Conservation (phyloP, 2,797 vertebrate species). For the Crax fasciolata region DNA sequence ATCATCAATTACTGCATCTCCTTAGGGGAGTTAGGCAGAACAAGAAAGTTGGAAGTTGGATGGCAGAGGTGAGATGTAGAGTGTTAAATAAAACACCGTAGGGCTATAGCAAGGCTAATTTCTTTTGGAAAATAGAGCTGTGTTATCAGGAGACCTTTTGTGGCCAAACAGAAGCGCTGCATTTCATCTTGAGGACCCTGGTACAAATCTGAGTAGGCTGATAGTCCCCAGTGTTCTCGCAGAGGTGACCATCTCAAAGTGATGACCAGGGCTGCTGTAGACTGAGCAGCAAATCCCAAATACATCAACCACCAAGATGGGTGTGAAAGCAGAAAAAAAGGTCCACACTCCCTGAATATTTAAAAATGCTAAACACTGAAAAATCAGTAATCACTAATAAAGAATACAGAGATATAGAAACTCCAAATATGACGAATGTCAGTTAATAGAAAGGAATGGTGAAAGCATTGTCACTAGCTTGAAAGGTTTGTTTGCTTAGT, state of each 20-base stretch:
- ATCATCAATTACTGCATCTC: constrained; percentile 85
- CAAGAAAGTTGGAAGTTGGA: constrained; percentile 31
- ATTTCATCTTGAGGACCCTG: constrained; percentile 41
- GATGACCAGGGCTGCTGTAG: neutral
- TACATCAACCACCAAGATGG: neutral
- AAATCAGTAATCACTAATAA: constrained; percentile 5
- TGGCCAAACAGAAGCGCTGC: constrained; percentile 22
- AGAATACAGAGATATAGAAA: neutral
- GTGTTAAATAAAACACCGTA: constrained; percentile 42
- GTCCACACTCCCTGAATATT: neutral
- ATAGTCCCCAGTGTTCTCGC: constrained; percentile 1
- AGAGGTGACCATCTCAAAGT: constrained; percentile 36
- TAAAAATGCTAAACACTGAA: constrained; percentile 15
- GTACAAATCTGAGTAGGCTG: neutral
- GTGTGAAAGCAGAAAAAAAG: neutral
- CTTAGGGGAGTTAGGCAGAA: constrained; percentile 76
- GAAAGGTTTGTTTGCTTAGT: constrained; percentile 20
- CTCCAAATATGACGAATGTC: neutral
- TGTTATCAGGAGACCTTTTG: neutral
- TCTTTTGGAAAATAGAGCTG: constrained; percentile 35
- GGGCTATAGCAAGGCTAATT: constrained; percentile 58
- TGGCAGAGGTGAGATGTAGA: constrained; percentile 49
- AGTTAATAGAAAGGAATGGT: neutral
- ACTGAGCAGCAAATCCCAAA: constrained; percentile 25
- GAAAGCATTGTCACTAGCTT: neutral